Conservation (phyloP, 2,113 vertebrate genomes). For the Antechinus stuartii region DNA sequence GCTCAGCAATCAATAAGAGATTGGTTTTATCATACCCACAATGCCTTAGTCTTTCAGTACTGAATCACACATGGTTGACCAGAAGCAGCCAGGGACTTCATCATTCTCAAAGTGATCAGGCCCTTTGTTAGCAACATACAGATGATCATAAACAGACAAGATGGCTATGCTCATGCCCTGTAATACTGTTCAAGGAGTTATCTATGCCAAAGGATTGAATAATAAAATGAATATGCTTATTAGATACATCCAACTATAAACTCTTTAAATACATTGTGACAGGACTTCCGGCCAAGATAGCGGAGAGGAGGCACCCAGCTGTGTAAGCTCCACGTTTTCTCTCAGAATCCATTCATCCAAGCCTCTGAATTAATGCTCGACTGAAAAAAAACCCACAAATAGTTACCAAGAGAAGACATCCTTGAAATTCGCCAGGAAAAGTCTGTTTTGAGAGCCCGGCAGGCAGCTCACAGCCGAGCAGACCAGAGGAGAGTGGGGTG, state of each 20-base stretch:
- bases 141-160: not conserved
- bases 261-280: not conserved
- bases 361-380: too few relatives aligned
- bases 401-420: too few relatives aligned
- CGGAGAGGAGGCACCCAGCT: too few relatives aligned
- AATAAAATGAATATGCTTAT: not conserved
- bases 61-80: not conserved
- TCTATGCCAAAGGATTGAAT: not conserved
- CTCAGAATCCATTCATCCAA: too few relatives aligned
- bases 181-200: not conserved
- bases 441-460: too few relatives aligned
- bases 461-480: too few relatives aligned
- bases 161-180: not conserved
- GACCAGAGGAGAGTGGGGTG: too few relatives aligned
- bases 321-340: too few relatives aligned
- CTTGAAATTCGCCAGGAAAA: too few relatives aligned
- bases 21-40: not conserved
- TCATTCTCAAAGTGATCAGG: not conserved
- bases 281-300: not conserved
- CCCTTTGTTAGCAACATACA: not conserved
- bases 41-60: not conserved
- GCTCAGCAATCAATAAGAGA: not conserved
- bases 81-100: not conserved
- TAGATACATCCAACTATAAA: not conserved
- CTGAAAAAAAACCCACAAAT: too few relatives aligned